Conservation (phyloP, 2,888 invertebrate species). For the Trichopria drosophilae region DNA sequence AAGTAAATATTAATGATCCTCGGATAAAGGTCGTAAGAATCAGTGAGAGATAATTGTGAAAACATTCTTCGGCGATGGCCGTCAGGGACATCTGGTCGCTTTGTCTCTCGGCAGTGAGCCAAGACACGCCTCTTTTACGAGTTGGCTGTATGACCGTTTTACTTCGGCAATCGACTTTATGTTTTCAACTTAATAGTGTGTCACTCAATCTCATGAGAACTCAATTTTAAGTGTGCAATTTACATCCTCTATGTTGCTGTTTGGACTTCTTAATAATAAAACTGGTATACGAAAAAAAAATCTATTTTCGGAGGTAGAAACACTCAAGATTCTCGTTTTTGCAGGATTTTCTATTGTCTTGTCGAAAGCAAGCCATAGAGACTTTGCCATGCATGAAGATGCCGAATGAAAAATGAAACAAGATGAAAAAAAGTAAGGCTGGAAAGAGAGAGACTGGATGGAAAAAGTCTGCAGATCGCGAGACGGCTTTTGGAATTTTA, state of each 20-base stretch:
- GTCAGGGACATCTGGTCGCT: slow-evolving; percentile 47
- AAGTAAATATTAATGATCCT: background rate
- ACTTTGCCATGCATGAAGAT: slow-evolving; percentile 11
- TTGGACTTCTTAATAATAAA: no score
- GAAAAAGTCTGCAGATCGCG: slow-evolving; percentile 4
- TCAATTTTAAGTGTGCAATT: no score
- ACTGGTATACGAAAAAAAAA: slow-evolving; percentile 1
- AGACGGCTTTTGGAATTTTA: slow-evolving; percentile 43
- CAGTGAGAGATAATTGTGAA: slow-evolving; percentile 41
- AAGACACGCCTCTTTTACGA: slow-evolving; percentile 48
- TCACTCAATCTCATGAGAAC: slow-evolving; percentile 25
- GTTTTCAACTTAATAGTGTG: slow-evolving; percentile 43
- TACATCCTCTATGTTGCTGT: no score
- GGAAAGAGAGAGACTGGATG: slow-evolving; percentile 1
- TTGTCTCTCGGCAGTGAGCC: slow-evolving; percentile 49
- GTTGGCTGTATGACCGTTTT: slow-evolving; percentile 44
- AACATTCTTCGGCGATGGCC: slow-evolving; percentile 38
- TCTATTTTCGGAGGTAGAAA: background rate
- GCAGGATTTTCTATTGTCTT: background rate
- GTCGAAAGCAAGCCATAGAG: background rate
- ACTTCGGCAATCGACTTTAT: slow-evolving; percentile 40
- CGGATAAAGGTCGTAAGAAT: slow-evolving; percentile 1
- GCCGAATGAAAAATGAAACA: slow-evolving; percentile 4
- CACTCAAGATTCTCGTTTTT: slow-evolving; percentile 1
- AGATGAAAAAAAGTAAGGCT: background rate